These are phyloP conservation scores for Pseudomyrmex concolor DNA, from an alignment of 1,140 invertebrate genomes.

Conservation along the genomic window DNA sequence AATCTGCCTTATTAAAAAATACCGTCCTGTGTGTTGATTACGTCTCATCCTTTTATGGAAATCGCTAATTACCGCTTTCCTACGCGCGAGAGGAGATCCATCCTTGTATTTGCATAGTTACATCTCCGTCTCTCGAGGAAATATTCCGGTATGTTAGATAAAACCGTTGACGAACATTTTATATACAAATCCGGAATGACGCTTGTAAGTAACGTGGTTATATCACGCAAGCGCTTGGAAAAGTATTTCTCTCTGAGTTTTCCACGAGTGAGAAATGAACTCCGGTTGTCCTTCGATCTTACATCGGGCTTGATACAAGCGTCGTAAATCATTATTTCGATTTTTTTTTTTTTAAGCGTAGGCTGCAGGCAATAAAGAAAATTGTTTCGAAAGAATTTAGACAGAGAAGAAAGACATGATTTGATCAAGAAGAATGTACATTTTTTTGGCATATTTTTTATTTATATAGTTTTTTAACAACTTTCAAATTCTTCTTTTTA, in stretches of 20 bases:
- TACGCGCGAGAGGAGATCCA: background rate
- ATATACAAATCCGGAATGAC: background rate
- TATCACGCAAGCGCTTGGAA: background rate
- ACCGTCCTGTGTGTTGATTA: background rate
- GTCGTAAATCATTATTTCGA: background rate
- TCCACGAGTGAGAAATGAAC: background rate
- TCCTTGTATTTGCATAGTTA: conserved; percentile 23
- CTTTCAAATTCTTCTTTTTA: background rate
- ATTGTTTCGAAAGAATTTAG: background rate
- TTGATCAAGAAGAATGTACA: too few species aligned
- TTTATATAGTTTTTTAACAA: background rate
- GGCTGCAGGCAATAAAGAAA: background rate
- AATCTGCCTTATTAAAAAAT: conserved; percentile 27
- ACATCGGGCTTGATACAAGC: background rate
- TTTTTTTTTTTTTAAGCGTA: background rate
- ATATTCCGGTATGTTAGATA: background rate
- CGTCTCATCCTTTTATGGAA: background rate
- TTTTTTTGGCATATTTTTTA: too few species aligned
- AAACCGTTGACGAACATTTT: background rate
- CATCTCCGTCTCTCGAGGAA: conserved; percentile 1
- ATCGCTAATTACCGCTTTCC: conserved; percentile 30
- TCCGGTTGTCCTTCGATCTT: background rate
- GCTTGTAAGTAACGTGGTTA: background rate
- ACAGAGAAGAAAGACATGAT: background rate
- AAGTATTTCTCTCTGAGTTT: background rate